A percentile compares a stretch with the other conserved stretches of the same genome.
Evolutionary conservation across 2,888 invertebrate species (phyloP).

Genomic region (Allolobophora icterica): DNA sequence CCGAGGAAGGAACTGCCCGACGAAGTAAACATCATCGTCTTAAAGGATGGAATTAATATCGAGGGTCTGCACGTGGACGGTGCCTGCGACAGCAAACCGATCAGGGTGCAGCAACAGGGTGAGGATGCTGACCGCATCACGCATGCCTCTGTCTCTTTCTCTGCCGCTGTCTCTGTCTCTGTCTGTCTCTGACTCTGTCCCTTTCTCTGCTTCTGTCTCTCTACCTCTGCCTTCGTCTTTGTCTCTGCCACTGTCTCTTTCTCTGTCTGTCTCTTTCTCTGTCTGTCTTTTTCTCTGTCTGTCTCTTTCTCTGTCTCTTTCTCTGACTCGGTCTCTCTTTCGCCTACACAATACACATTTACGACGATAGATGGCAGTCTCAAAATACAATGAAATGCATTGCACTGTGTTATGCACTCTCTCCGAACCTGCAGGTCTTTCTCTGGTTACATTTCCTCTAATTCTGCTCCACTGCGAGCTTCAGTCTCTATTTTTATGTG

Average conservation of each 20-base stretch:
- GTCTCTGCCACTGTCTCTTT: too few species aligned
- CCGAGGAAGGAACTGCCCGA: not conserved
- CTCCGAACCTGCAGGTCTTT: too few species aligned
- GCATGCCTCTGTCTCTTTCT: not conserved
- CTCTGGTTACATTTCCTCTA: too few species aligned
- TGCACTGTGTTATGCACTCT: too few species aligned
- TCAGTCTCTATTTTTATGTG: too few species aligned
- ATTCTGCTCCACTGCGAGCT: too few species aligned
- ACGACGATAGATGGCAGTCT: too few species aligned
- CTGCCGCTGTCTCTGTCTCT: not conserved
- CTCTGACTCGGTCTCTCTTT: not conserved
- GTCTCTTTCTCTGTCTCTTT: not conserved
- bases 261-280: too few species aligned
- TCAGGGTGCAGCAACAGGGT: conserved; percentile 37
- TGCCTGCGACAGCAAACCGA: conserved; percentile 30
- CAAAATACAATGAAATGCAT: too few species aligned
- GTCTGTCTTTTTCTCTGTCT: too few species aligned
- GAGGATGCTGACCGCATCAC: not conserved
- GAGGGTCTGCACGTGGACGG: conserved; percentile 38
- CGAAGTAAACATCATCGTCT: conserved; percentile 35
- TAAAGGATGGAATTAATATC: conserved; percentile 38
- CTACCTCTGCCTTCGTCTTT: not conserved
- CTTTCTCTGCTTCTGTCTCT: not conserved
- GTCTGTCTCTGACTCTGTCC: not conserved
- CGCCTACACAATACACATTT: too few species aligned